Evolutionary conservation across 2,797 vertebrate species (phyloP).

Genomic region (Cuniculus paca): DNA sequence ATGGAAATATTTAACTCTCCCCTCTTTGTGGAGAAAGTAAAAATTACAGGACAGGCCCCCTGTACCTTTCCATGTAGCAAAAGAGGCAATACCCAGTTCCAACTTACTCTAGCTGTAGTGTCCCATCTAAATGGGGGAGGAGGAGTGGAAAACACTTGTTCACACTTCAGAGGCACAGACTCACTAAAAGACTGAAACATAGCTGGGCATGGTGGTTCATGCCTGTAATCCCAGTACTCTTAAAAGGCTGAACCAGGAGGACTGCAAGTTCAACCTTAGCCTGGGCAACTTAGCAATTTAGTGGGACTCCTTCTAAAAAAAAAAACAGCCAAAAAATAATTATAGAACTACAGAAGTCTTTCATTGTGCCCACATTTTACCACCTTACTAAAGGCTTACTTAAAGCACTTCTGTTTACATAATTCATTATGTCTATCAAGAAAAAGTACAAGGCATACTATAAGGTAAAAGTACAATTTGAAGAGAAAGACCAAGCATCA

Average conservation of each 20-base stretch:
- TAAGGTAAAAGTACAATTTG: background rate
- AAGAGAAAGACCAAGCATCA: background rate
- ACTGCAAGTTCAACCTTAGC: background rate
- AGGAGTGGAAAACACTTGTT: background rate
- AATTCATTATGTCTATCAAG: background rate
- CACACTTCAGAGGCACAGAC: background rate
- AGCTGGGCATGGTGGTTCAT: too few relatives aligned
- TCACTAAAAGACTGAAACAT: too few relatives aligned
- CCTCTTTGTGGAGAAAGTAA: background rate
- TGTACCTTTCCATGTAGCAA: background rate
- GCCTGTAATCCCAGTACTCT: too few relatives aligned
- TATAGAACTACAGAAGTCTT: background rate
- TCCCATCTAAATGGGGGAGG: background rate
- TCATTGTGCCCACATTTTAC: background rate
- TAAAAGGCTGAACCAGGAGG: background rate
- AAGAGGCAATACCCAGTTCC: background rate
- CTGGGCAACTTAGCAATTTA: background rate
- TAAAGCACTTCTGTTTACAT: background rate
- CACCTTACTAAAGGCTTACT: background rate
- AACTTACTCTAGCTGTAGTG: too few relatives aligned
- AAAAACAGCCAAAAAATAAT: background rate
- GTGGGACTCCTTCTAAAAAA: background rate
- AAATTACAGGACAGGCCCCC: background rate
- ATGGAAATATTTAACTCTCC: background rate
- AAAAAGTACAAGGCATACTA: background rate